Evolutionary conservation across 2,113 vertebrate species (phyloP), one percentile per base, ranked within the genome.

Genomic region (Hemichromis elongatus): DNA sequence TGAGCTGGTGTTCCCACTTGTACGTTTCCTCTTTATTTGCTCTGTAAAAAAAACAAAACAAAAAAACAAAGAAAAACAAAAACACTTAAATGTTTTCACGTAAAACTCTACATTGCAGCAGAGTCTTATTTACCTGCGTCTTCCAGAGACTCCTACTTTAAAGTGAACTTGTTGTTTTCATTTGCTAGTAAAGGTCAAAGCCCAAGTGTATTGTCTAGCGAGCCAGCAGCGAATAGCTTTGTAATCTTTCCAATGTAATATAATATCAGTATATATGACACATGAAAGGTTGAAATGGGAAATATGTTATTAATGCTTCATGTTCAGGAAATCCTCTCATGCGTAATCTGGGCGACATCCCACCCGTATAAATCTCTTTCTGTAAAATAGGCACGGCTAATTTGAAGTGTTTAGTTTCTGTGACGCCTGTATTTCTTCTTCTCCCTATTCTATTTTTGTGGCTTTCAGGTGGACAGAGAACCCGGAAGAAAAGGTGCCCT

Each of bases 401-500:
- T 88, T 85, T 85, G 45, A 90, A 54, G 77, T 86, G 59, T 89
- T 88, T 78, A 45, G 77, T 79, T 81, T 45, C 21, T 78, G 1
- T 92, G 61, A 90, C 81, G 37, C 40, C n/a, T 85, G n/a, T 45
- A 3, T 19, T 83, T 42, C 79, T 89, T 92, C 86, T 86, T 94
- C 63, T 11, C 81, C 90, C 87, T 90, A 33, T 63, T 63, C 86
- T 86, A 28, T 94, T 78, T 45, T 88, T 93, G 79, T 70, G 80
- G 92, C 92, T 75, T 95, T 85, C 96, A 99, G 98, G 95, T 98
- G 97, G 97, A 93, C 97, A 97, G 88, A 96, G 98, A 77, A 97
- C 97, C 35, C 97, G 98, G 73, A 99, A 99, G 96, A 99, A 99
- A 94, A 97, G 98, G 88, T 99, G 98, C 84, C 98, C 98, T 1